Base-by-base conservation (phyloP, 2,797 vertebrate genomes). In the Catamblyrhynchus diadema region DNA sequence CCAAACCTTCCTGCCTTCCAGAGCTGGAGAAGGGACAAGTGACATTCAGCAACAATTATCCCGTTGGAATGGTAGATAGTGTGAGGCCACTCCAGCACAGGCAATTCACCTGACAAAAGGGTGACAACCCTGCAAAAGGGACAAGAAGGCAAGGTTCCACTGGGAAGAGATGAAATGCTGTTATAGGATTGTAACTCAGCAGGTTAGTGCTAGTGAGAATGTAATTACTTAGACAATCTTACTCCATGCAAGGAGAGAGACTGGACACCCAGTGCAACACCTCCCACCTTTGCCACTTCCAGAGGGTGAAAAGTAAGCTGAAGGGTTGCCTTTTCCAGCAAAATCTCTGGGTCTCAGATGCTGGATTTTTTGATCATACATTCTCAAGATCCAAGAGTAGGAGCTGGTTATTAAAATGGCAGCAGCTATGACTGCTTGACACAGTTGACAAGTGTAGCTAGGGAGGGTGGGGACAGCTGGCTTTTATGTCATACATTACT, bases 401-500 rank as follows among this genome's bases (percentile, higher is more conserved):
- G 72, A 92, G 30, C n/a, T 44, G 33, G 39, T 85, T 89, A 83
- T 91, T 89, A 72, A 94, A 91, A 85, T 24, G 35, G 65, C 44
- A 92, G 39, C 57, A 92, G 53, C 45, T 74, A 64, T 28, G 47
- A 86, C 13, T 23, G 50, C n/a, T n/a, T n/a, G 87, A 69, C 50
- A 53, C 10, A 71, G 33, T 19, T 78, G 75, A 85, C 57, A 94
- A 78, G 32, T 47, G 22, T 20, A 74, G 61, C 39, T 60, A 6
- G 4, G 20, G 23, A 86, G 18, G 16, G 25, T 74, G 45, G 14
- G 37, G 48, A 71, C 39, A 89, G 21, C 13, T 81, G 47, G 61
- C 59, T 92, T 95, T 93, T 79, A 78, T 93, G 79, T 69, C 75
- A 62, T 25, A 92, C 22, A 25, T 81, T 81, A 66, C 65, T 50